Conservation (phyloP, 2,888 invertebrate genomes). For the Adelphocoris suturalis region DNA sequence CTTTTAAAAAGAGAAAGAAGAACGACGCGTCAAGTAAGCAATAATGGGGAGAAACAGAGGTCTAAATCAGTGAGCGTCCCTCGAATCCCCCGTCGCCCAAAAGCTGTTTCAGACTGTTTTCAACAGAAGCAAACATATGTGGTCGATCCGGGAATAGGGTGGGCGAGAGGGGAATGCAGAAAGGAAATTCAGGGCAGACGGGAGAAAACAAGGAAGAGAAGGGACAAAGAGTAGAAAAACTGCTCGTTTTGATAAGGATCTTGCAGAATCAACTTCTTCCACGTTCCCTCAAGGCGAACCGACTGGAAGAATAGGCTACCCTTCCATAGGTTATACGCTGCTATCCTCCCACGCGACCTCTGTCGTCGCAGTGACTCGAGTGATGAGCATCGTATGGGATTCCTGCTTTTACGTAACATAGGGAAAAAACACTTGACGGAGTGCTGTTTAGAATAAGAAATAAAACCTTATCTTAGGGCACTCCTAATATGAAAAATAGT, state of each 20-base stretch:
- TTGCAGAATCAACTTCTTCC: slow-evolving; percentile 69
- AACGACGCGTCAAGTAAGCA: slow-evolving; percentile 54
- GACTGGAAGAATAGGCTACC: slow-evolving; percentile 48
- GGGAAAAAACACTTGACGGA: slow-evolving; percentile 9
- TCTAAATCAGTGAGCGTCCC: slow-evolving; percentile 46
- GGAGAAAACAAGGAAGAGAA: not conserved
- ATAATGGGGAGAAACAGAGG: slow-evolving; percentile 58
- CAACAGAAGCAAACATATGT: slow-evolving; percentile 64
- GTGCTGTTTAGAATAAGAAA: slow-evolving; percentile 51
- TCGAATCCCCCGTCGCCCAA: slow-evolving; percentile 18
- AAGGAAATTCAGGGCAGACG: not conserved
- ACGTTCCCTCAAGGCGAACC: slow-evolving; percentile 36
- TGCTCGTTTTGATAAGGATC: slow-evolving; percentile 69
- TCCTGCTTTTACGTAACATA: slow-evolving; percentile 16
- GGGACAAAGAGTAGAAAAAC: slow-evolving; percentile 63
- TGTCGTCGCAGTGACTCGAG: not conserved
- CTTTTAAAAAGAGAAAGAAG: slow-evolving; percentile 52
- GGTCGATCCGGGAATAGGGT: slow-evolving; percentile 49
- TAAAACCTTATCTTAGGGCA: slow-evolving; percentile 50
- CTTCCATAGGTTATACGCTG: slow-evolving; percentile 37
- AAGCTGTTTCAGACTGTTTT: slow-evolving; percentile 46
- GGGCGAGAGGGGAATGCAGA: not conserved
- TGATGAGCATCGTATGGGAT: slow-evolving; percentile 47
- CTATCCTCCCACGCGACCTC: not conserved
- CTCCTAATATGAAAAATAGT: slow-evolving; percentile 65